Conservation (phyloP, 2,888 invertebrate genomes). For the Incurvaria masculella region DNA sequence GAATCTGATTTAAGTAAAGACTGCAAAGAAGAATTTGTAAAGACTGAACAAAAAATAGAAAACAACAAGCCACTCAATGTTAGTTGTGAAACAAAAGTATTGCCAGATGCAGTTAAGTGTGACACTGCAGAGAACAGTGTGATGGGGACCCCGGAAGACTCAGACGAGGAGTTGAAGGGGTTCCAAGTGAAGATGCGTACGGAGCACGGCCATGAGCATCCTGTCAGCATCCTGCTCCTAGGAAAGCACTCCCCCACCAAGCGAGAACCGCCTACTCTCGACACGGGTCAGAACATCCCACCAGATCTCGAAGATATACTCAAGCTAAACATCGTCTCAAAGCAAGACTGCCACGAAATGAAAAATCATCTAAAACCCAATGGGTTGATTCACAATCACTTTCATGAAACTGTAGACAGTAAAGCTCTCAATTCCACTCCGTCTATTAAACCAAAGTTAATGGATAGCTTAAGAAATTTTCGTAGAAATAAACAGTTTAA, state of each 20-base stretch:
- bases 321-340: constrained; percentile 1
- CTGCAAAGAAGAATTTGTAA: too few species aligned
- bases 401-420: background rate
- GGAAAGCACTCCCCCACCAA: constrained; percentile 11
- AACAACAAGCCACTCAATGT: too few species aligned
- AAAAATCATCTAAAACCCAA: background rate
- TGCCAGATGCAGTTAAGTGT: too few species aligned
- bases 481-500: constrained; percentile 8
- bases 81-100: too few species aligned
- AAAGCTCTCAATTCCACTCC: background rate
- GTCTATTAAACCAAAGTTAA: constrained; percentile 1
- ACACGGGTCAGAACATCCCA: background rate
- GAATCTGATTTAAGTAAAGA: too few species aligned
- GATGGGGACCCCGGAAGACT: too few species aligned
- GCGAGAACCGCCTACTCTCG: constrained; percentile 5
- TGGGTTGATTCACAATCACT: constrained; percentile 3
- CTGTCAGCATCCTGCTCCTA: constrained; percentile 16
- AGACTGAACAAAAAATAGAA: too few species aligned
- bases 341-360: background rate
- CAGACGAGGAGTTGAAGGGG: constrained; percentile 15
- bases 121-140: too few species aligned
- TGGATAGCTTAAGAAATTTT: constrained; percentile 10
- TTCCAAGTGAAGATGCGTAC: constrained; percentile 17
- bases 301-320: background rate
- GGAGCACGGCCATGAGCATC: constrained; percentile 11